Evolutionary conservation across 2,113 vertebrate genomes (phyloP).

Genomic region (Heterocephalus glaber): DNA sequence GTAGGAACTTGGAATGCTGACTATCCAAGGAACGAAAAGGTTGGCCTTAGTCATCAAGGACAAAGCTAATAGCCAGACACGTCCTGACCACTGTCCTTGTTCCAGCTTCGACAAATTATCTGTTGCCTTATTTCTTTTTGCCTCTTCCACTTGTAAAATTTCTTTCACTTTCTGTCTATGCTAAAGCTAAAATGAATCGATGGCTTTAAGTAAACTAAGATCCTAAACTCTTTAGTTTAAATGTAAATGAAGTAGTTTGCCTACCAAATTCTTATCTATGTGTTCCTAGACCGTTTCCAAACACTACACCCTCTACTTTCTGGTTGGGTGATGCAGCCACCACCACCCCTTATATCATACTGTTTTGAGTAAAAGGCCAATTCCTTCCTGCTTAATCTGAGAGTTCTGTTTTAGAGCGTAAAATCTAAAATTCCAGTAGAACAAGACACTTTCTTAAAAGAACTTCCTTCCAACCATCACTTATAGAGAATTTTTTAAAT

Average conservation of each 20-base stretch:
- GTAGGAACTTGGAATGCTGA: constrained; percentile 73
- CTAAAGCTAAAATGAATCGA: constrained; percentile 71
- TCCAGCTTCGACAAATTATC: constrained; percentile 76
- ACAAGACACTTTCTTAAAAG: background rate
- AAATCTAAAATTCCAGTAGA: background rate
- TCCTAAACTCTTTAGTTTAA: constrained; percentile 63
- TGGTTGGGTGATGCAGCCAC: background rate
- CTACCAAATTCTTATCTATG: background rate
- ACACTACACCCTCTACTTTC: background rate
- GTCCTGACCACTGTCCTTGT: constrained; percentile 69
- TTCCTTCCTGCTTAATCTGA: background rate
- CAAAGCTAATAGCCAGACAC: constrained; percentile 77
- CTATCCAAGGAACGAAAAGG: constrained; percentile 45
- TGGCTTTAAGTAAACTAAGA: constrained; percentile 76
- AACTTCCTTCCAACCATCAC: constrained; percentile 19
- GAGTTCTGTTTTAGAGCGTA: constrained; percentile 12
- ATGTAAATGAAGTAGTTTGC: constrained; percentile 68
- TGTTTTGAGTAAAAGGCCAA: constrained; percentile 61
- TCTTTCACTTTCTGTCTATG: constrained; percentile 68
- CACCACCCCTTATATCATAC: background rate
- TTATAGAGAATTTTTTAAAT: constrained; percentile 27
- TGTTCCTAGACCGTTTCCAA: constrained; percentile 44
- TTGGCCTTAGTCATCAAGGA: constrained; percentile 72
- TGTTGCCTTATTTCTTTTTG: constrained; percentile 74
- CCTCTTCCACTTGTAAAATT: constrained; percentile 63